Evolutionary conservation across 1,140 invertebrate genomes (phyloP).

Genomic region (Rhyzopertha dominica): DNA sequence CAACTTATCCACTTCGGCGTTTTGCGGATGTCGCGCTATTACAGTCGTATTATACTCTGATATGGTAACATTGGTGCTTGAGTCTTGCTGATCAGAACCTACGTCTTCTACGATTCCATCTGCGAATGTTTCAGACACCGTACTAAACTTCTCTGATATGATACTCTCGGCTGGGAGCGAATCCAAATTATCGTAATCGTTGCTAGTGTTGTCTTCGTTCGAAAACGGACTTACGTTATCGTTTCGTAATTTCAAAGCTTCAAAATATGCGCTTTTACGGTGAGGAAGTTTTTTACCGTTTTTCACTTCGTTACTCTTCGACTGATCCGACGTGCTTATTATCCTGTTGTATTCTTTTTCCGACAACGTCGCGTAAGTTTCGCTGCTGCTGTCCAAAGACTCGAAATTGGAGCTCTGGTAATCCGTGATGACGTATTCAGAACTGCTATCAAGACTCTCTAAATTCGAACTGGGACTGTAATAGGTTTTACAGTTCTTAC

Average conservation of each 20-base stretch:
- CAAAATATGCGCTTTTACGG: slow-evolving; percentile 51
- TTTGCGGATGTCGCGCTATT: slow-evolving; percentile 16
- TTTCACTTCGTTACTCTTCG: slow-evolving; percentile 50
- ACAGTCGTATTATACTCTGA: slow-evolving; percentile 29
- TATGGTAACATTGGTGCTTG: slow-evolving; percentile 19
- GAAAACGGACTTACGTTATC: slow-evolving; percentile 50
- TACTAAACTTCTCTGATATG: slow-evolving; percentile 53
- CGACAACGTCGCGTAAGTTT: slow-evolving; percentile 52
- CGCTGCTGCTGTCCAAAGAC: slow-evolving; percentile 53
- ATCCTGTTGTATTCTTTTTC: slow-evolving; percentile 50
- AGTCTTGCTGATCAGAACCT: slow-evolving; percentile 21
- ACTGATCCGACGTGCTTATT: slow-evolving; percentile 59
- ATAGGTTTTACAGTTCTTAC: slow-evolving; percentile 54
- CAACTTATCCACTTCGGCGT: slow-evolving; percentile 1
- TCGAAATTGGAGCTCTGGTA: slow-evolving; percentile 44
- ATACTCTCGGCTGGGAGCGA: slow-evolving; percentile 51
- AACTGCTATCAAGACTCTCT: slow-evolving; percentile 54
- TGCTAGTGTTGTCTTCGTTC: slow-evolving; percentile 48
- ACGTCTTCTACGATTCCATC: slow-evolving; percentile 46
- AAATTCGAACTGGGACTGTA: slow-evolving; percentile 52
- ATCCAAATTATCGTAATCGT: slow-evolving; percentile 52
- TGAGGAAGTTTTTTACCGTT: slow-evolving; percentile 51
- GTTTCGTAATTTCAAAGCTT: slow-evolving; percentile 48
- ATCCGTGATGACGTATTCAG: slow-evolving; percentile 49
- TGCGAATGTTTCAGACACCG: slow-evolving; percentile 52